phyloP scores from a whole-genome alignment of 2,113 vertebrate genomes.

The Sisor rabdophorus region DNA sequence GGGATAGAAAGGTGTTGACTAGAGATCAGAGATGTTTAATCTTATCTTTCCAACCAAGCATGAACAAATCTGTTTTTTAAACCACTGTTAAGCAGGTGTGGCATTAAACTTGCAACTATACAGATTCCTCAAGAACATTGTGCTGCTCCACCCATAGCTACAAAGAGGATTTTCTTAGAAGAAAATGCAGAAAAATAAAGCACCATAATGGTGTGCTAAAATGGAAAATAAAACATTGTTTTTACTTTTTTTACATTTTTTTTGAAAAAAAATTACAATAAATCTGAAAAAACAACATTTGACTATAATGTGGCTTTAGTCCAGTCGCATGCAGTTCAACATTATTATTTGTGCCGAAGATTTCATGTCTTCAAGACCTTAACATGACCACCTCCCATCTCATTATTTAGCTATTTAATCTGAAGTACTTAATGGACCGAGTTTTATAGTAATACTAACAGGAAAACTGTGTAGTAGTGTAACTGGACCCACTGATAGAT shows the following conservation, averaged over 20 bases:
- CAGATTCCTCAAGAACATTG: not conserved
- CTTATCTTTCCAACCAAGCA: not conserved
- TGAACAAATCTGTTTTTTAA: conserved; percentile 8
- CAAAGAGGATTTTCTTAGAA: not conserved
- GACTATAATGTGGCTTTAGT: conserved; percentile 60
- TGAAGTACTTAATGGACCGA: not conserved
- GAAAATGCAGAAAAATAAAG: not conserved
- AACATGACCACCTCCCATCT: not conserved
- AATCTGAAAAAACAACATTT: not conserved
- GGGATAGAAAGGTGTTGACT: conserved; percentile 25
- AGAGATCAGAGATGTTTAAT: conserved; percentile 11
- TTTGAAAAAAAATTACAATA: not conserved
- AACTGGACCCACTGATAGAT: not conserved
- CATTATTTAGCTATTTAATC: not conserved
- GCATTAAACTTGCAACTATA: not conserved
- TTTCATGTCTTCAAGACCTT: conserved; percentile 47
- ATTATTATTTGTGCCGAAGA: conserved; percentile 54
- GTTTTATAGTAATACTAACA: not conserved
- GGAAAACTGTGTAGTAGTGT: not conserved
- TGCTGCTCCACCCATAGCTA: not conserved
- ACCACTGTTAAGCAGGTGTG: not conserved
- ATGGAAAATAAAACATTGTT: too few species aligned
- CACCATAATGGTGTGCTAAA: not conserved
- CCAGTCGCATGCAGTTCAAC: conserved; percentile 39
- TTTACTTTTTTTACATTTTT: not conserved